phyloP scores from a whole-genome alignment of 2,113 vertebrate species.

The Zosterops lateralis region DNA sequence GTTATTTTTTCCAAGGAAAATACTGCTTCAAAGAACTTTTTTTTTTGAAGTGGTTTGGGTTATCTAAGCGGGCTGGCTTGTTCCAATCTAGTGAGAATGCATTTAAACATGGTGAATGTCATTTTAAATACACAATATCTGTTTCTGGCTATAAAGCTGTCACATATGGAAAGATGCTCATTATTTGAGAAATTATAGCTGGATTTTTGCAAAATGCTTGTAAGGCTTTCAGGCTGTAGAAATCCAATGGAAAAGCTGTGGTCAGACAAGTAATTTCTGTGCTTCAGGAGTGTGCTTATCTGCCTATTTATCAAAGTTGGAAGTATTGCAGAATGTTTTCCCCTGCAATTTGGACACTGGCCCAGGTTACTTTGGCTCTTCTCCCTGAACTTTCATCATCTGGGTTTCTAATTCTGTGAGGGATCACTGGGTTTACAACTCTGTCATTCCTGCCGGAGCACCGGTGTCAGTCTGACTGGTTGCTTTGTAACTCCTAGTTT shows the following conservation, averaged over 20 bases:
- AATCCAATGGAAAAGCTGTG: neutral
- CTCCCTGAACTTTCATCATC: constrained; percentile 29
- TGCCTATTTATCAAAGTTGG: constrained; percentile 26
- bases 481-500: constrained; percentile 1
- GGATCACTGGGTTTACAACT: constrained; percentile 38
- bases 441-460: neutral
- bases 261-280: neutral
- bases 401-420: constrained; percentile 42
- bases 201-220: neutral
- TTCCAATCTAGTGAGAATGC: neutral
- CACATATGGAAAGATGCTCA: neutral
- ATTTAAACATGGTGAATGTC: neutral
- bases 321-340: constrained; percentile 40
- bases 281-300: constrained; percentile 27
- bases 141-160: constrained; percentile 7
- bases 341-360: constrained; percentile 20
- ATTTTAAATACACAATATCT: neutral
- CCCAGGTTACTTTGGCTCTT: constrained; percentile 32
- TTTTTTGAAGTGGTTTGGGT: neutral
- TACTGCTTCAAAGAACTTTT: neutral
- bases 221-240: neutral
- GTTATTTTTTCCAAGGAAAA: neutral
- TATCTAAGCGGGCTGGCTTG: neutral
- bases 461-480: neutral
- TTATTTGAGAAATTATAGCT: neutral